Percentiles rank a stretch among this genome's conserved stretches.
These are phyloP conservation scores for Epinephelus lanceolatus DNA, from an alignment of 2,113 vertebrate genomes.

Conservation along the genomic window DNA sequence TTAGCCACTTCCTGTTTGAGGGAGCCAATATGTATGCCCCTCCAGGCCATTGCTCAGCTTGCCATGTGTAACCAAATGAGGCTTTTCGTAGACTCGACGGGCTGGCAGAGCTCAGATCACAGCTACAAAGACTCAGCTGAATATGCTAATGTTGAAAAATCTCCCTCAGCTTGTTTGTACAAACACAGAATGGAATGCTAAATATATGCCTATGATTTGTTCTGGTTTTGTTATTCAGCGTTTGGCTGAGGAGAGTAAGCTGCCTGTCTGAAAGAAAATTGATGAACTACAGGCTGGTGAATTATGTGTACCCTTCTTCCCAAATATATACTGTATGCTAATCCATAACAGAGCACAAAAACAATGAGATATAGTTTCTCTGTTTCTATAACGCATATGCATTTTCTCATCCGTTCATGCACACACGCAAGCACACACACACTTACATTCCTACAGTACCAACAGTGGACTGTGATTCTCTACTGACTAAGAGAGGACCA, in stretches of 20 bases:
- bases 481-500: no score
- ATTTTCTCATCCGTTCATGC: slow-evolving; percentile 7
- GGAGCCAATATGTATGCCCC: slow-evolving; percentile 67
- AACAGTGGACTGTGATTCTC: background rate
- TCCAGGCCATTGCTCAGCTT: slow-evolving; percentile 66
- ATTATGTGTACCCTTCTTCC: slow-evolving; percentile 25
- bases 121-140: slow-evolving; percentile 58
- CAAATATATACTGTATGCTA: slow-evolving; percentile 33
- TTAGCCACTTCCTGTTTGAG: slow-evolving; percentile 76
- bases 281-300: slow-evolving; percentile 38
- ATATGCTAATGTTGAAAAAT: slow-evolving; percentile 61
- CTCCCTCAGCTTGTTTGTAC: slow-evolving; percentile 61
- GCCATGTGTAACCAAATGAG: slow-evolving; percentile 61
- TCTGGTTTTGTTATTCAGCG: slow-evolving; percentile 61
- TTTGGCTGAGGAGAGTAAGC: slow-evolving; percentile 44
- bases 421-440: background rate
- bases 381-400: slow-evolving; percentile 42
- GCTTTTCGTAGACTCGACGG: slow-evolving; percentile 42
- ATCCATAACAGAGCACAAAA: slow-evolving; percentile 47
- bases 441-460: background rate
- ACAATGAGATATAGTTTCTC: slow-evolving; percentile 48
- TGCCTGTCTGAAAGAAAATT: slow-evolving; percentile 39
- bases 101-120: slow-evolving; percentile 56
- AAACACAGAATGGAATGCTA: slow-evolving; percentile 63
- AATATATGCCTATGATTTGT: slow-evolving; percentile 66